Base-by-base conservation (phyloP, 2,888 invertebrate species). In the Lissonota sp. region DNA sequence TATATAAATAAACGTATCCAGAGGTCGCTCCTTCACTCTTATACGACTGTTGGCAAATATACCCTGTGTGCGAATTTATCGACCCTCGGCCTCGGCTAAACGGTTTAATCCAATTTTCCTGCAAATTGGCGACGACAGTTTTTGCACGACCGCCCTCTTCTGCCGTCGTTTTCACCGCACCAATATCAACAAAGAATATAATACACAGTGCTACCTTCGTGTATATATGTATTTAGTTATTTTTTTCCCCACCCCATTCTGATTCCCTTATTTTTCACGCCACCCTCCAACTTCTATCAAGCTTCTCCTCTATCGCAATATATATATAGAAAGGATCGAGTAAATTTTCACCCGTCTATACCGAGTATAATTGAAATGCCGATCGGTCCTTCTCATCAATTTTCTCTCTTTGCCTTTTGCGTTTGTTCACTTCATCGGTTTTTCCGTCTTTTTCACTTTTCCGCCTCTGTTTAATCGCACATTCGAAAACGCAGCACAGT, bases 61-160 rank as follows among this genome's bases (percentile, higher is more conserved):
- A 84, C 84, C 26, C 26, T 26, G 82, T 73, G 80, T 74, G 82
- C 84, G 70, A 85, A 85, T 86, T 86, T 86, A 86, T 86, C 84
- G 84, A 84, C 79, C 84, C 81, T 83, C 79, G 70, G 62, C 81
- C n/a, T 74, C 71, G 64, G 78, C 78, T 86, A 86, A 86, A 84
- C 85, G 84, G 83, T 83, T 84, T 84, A 86, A 86, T 86, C 85
- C 85, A 86, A 86, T 86, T 86, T 86, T 84, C 85, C 84, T 84
- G 62, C 85, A 84, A 86, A 86, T 84, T 86, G 85, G 84, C 81
- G 84, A 84, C 83, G 83, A 84, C 84, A 84, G 84, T 84, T 84
- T 85, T 85, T 85, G 74, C 80, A 75, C 74, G 75, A 83, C 66
- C 58, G 73, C 71, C 80, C 26, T 3, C 26, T 26, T 81, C 79